Base-by-base conservation (phyloP, 2,888 invertebrate genomes). In the Dorcus parallelipipedus region DNA sequence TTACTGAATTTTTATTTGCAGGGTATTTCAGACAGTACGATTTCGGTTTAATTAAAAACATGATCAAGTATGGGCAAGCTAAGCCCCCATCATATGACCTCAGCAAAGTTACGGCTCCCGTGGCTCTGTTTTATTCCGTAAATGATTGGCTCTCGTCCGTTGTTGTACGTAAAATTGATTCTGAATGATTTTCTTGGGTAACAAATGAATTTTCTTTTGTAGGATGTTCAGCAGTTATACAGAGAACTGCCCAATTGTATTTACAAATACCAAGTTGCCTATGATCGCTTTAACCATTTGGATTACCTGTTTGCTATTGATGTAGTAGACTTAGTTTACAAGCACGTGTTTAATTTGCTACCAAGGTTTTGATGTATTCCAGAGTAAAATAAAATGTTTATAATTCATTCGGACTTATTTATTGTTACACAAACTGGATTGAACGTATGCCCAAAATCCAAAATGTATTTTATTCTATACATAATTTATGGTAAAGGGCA, bases 91-190 rank as follows among this genome's bases (percentile, higher is more conserved):
- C 73, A 41, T 82, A 82, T 64, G 73, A 79, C 53, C 40, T 81
- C 39, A 63, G 67, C 3, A 75, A 74, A 56, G 69, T 82, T 23
- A 78, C 76, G 2, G 79, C 81, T 14, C 84, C 85, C 0, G 79
- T 84, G 39, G 81, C 82, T 1, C 71, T 88, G 8, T 83, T 83
- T 67, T 84, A 82, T 67, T 82, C 83, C 6, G 76, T 78, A 3
- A 83, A 84, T 10, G 91, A 92, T 72, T 85, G 86, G 83, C 71
- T 91, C 17, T 83, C 88, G 1, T 78, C 81, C 9, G 9, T 26
- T 38, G 38, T 26, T 56, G 59, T 59, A 50, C n/a, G 42, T 39
- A 14, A 45, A 4, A 10, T 45, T 45, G 41, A 3, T 3, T 42
- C 7, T 42, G 5, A 14, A 6, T 14, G 20, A 8, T 7, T 9